Evolutionary conservation across 2,113 vertebrate species (phyloP).

Genomic region (Bubo blakistoni): DNA sequence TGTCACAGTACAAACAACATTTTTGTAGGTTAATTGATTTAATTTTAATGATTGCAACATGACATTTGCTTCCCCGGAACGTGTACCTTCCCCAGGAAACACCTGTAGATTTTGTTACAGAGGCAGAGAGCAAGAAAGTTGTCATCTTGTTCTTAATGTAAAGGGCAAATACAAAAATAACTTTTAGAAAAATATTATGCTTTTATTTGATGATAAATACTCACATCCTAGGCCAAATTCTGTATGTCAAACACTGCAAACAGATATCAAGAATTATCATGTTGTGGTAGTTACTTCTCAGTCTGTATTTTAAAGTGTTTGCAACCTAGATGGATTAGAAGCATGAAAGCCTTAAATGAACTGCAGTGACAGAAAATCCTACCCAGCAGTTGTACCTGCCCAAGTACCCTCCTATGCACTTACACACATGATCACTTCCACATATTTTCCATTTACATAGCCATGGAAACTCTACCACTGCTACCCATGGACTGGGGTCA

Average conservation of each 20-base stretch:
- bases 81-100: neutral
- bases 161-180: neutral
- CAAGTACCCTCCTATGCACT: neutral
- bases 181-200: no score
- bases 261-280: neutral
- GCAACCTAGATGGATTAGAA: neutral
- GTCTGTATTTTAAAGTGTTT: neutral
- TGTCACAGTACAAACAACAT: neutral
- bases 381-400: neutral
- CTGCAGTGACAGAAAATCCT: neutral
- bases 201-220: neutral
- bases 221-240: neutral
- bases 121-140: neutral
- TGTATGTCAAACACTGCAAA: neutral
- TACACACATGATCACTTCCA: accelerated
- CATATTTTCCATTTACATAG: neutral
- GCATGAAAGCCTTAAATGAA: neutral
- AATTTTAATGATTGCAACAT: neutral
- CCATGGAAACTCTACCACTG: neutral
- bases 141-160: neutral
- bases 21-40: neutral
- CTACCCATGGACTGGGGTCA: neutral
- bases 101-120: neutral
- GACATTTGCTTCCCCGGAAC: neutral
- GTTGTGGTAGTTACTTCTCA: neutral